phyloP scores from a whole-genome alignment of 35 echinoderm and acorn worm genomes.

The Stichopus chloronotus region DNA sequence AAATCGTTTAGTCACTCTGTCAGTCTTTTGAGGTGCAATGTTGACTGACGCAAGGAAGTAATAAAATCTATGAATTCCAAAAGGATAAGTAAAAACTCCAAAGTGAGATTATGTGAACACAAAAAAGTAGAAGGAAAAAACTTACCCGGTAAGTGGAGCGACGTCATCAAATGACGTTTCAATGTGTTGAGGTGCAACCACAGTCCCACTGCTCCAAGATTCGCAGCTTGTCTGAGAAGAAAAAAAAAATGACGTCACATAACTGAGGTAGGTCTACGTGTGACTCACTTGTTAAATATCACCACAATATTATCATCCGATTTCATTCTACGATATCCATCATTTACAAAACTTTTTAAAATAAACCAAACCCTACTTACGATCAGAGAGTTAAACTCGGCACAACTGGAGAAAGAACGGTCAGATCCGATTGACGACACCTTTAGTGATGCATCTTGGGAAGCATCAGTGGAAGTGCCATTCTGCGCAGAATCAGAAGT shows the following conservation, averaged over 20 bases:
- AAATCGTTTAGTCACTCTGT: too few species aligned
- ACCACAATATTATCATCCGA: too few species aligned
- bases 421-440: neutral
- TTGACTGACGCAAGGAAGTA: too few species aligned
- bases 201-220: neutral
- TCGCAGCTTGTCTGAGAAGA: neutral
- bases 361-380: neutral
- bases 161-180: neutral
- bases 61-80: too few species aligned
- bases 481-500: too few species aligned
- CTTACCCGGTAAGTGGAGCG: neutral
- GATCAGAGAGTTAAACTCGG: neutral
- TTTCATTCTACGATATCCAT: too few species aligned
- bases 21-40: too few species aligned
- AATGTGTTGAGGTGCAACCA: neutral
- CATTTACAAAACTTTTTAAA: neutral
- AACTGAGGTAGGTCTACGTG: too few species aligned
- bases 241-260: neutral
- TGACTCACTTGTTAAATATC: too few species aligned
- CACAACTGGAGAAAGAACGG: neutral
- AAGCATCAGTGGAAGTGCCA: neutral
- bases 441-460: neutral
- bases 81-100: too few species aligned
- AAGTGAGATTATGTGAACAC: too few species aligned
- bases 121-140: too few species aligned